Evolutionary conservation across 2,888 invertebrate genomes (phyloP).

Genomic region (Sarcophaga carnaria): DNA sequence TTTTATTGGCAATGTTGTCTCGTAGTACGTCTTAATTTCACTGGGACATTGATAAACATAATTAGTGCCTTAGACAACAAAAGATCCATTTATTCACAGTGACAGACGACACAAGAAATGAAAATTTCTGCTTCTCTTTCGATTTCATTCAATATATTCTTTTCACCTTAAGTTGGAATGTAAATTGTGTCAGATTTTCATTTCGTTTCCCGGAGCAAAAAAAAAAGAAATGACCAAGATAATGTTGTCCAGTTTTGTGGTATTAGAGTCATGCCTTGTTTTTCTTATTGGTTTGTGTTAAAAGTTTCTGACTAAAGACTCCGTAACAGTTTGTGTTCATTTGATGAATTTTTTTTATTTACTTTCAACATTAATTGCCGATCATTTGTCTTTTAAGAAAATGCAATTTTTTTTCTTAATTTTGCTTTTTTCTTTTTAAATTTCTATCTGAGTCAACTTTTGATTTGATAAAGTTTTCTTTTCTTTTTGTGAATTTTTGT

Average conservation of each 20-base stretch:
- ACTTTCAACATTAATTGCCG: constrained; percentile 44
- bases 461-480: constrained; percentile 18
- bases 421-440: too few species aligned
- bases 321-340: too few species aligned
- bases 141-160: too few species aligned
- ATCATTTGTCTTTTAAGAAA: constrained; percentile 42
- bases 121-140: too few species aligned
- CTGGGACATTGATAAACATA: not conserved
- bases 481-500: not conserved
- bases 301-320: too few species aligned
- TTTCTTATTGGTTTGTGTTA: not conserved
- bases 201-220: not conserved
- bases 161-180: too few species aligned
- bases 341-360: not conserved
- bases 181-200: constrained; percentile 23
- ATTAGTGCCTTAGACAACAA: not conserved
- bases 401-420: constrained; percentile 34
- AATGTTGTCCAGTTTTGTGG: not conserved
- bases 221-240: not conserved
- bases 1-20: not conserved
- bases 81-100: not conserved
- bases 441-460: constrained; percentile 31
- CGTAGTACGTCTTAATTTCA: not conserved
- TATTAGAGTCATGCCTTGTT: not conserved
- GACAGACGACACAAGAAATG: not conserved